Percentiles rank a stretch among this genome's conserved stretches.
phyloP scores from a whole-genome alignment of 2,113 vertebrate genomes.

The Pomatostomus ruficeps region DNA sequence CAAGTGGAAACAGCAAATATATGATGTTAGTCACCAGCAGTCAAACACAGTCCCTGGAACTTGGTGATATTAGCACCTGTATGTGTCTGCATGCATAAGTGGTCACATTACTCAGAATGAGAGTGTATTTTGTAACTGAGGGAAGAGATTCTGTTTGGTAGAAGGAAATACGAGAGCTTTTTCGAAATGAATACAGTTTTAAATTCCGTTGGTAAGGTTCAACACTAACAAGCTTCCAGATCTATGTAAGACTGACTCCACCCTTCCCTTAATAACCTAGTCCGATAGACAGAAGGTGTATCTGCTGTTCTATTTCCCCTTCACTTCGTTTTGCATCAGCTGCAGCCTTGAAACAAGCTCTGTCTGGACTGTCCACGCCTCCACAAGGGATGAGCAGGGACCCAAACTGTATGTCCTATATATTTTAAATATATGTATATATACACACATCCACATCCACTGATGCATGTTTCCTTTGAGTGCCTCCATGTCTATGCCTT shows the following conservation, averaged over 20 bases:
- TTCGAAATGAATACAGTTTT: background rate
- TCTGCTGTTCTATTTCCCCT: background rate
- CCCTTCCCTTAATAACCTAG: background rate
- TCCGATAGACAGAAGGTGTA: background rate
- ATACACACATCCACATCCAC: background rate
- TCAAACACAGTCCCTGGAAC: background rate
- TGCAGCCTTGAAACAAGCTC: background rate
- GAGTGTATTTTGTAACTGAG: background rate
- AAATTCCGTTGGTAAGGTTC: background rate
- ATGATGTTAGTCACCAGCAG: background rate
- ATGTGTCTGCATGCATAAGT: background rate
- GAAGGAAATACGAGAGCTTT: background rate
- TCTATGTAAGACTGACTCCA: background rate
- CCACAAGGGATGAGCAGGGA: background rate
- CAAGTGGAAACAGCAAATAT: background rate
- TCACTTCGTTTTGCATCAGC: background rate
- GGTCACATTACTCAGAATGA: background rate
- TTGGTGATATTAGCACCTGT: background rate
- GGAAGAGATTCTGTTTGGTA: background rate
- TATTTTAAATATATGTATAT: too few species aligned
- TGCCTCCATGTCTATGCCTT: background rate
- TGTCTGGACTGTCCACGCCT: background rate
- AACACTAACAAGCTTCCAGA: background rate
- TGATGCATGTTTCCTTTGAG: background rate
- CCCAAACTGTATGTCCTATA: background rate